A percentile compares a stretch with the other conserved stretches of the same genome.
Conservation (phyloP, 2,113 vertebrate genomes). For the Polypterus senegalus region DNA sequence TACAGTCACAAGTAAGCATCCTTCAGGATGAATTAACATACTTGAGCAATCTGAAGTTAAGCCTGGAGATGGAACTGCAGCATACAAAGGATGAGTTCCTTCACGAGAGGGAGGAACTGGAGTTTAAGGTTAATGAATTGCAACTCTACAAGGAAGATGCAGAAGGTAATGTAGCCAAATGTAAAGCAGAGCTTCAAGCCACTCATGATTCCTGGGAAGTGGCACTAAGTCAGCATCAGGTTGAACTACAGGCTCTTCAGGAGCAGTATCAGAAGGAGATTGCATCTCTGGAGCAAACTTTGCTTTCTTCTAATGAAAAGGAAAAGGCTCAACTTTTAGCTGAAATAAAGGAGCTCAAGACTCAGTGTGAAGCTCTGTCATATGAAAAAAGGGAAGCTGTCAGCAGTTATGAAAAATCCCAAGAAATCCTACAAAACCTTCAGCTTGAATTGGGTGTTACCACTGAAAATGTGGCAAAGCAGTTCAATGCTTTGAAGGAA, state of each 20-base stretch:
- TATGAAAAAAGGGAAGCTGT: constrained; percentile 66
- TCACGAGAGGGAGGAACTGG: constrained; percentile 80
- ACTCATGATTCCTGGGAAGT: constrained; percentile 22
- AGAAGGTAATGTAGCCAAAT: constrained; percentile 42
- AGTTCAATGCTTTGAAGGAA: constrained; percentile 74
- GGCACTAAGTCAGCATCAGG: constrained; percentile 28
- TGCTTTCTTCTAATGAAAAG: constrained; percentile 40
- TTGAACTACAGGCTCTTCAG: constrained; percentile 36
- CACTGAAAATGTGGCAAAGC: constrained; percentile 67
- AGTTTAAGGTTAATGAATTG: constrained; percentile 92
- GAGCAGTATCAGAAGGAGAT: constrained; percentile 47
- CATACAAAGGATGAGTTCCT: constrained; percentile 71
- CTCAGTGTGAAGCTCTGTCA: constrained; percentile 50
- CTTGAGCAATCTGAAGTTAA: constrained; percentile 73
- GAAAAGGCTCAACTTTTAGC: constrained; percentile 43
- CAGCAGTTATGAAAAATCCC: constrained; percentile 58
- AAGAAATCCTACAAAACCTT: constrained; percentile 61
- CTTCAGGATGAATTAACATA: constrained; percentile 81
- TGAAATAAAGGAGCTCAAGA: constrained; percentile 51
- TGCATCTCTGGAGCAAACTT: constrained; percentile 38
- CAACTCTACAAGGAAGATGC: constrained; percentile 70
- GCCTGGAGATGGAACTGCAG: constrained; percentile 74
- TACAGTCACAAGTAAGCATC: constrained; percentile 75
- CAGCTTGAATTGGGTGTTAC: constrained; percentile 69
- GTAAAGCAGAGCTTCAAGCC: constrained; percentile 43